A percentile compares a stretch with the other conserved stretches of the same genome.
These are phyloP conservation scores for Drosophila pallidifrons DNA, from an alignment of 1,140 invertebrate species.

Conservation along the genomic window DNA sequence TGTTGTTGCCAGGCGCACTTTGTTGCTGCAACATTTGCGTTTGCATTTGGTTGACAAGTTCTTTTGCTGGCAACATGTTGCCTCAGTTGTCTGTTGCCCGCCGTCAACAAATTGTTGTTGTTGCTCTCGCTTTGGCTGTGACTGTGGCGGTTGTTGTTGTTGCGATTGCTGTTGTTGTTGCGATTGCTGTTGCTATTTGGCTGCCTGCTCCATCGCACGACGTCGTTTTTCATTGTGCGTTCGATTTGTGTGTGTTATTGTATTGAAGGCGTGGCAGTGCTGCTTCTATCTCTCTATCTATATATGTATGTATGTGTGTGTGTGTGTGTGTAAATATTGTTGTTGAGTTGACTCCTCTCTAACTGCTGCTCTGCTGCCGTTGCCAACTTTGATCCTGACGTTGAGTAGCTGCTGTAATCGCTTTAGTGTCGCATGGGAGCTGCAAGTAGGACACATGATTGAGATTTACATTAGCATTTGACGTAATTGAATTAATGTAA, in stretches of 20 bases:
- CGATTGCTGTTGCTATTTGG: constrained; percentile 53
- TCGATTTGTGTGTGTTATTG: constrained; percentile 52
- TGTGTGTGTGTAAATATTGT: constrained; percentile 2
- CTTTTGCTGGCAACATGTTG: constrained; percentile 56
- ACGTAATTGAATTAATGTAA: constrained; percentile 6
- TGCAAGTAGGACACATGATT: constrained; percentile 37
- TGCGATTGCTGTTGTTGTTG: constrained; percentile 14
- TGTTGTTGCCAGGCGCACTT: constrained; percentile 16
- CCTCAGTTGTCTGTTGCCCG: constrained; percentile 40
- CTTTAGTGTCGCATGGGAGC: constrained; percentile 38
- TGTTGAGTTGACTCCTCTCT: constrained; percentile 14
- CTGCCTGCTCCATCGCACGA: constrained; percentile 80
- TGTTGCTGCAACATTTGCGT: constrained; percentile 46
- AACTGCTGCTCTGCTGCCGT: not conserved
- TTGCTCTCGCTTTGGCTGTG: constrained; percentile 21
- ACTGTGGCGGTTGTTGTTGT: constrained; percentile 24
- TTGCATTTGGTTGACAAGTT: constrained; percentile 54
- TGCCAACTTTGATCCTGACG: constrained; percentile 15
- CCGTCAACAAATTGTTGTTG: constrained; percentile 28
- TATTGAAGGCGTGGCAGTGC: constrained; percentile 35
- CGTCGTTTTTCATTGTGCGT: constrained; percentile 85
- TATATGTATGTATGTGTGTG: not conserved
- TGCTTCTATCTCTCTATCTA: not conserved
- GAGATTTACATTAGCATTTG: constrained; percentile 37
- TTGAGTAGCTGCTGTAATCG: constrained; percentile 38